phyloP scores from a whole-genome alignment of 2,888 invertebrate species.

The Ommatoiulus sabulosus region DNA sequence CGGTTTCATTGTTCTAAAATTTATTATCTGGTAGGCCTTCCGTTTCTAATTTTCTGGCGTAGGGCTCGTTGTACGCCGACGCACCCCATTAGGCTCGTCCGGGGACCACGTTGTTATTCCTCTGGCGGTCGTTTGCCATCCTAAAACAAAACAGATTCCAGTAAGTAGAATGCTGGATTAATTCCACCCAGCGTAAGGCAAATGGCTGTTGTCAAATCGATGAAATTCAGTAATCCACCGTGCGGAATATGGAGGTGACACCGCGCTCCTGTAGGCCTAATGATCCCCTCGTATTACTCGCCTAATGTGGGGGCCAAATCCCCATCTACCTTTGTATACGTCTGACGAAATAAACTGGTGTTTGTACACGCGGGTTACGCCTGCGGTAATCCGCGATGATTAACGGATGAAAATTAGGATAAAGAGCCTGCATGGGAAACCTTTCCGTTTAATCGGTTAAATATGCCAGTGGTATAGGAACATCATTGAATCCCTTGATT shows the following conservation, averaged over 20 bases:
- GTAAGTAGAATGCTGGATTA: conserved; percentile 36
- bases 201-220: conserved; percentile 52
- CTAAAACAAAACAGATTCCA: conserved; percentile 43
- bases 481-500: not conserved
- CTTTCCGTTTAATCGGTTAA: not conserved
- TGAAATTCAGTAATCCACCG: conserved; percentile 47
- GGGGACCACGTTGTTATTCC: conserved; percentile 51
- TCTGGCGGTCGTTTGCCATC: conserved; percentile 51
- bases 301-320: conserved; percentile 7
- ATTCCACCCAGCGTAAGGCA: conserved; percentile 44
- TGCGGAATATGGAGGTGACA: not conserved
- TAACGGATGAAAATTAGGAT: not conserved
- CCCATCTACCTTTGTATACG: not conserved
- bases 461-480: not conserved
- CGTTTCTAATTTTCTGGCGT: conserved; percentile 52
- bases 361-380: conserved; percentile 25
- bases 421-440: not conserved
- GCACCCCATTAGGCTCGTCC: conserved; percentile 53
- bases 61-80: conserved; percentile 51
- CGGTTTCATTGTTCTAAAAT: conserved; percentile 53
- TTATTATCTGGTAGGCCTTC: conserved; percentile 53
- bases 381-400: conserved; percentile 15
- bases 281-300: not conserved
- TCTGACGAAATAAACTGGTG: conserved; percentile 29
- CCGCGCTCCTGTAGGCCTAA: not conserved